phyloP scores from a whole-genome alignment of 2,113 vertebrate species.

The Silurus meridionalis region DNA sequence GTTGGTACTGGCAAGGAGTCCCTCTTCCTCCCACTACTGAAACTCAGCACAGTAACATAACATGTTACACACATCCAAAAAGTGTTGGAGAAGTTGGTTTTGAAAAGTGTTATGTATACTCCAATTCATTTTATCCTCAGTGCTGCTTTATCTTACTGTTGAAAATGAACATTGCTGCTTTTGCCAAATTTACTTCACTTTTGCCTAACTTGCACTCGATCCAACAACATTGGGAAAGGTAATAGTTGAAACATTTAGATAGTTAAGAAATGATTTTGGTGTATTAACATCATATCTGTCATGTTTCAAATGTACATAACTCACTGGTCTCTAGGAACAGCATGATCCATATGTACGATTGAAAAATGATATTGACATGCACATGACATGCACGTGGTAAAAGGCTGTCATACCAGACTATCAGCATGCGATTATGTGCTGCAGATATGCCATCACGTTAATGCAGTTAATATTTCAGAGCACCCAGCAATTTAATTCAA shows the following conservation, averaged over 20 bases:
- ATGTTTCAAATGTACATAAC: no score
- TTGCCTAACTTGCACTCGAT: no score
- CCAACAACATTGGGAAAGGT: no score
- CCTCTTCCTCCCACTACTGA: slow-evolving; percentile 35
- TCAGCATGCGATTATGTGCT: no score
- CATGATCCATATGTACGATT: not conserved
- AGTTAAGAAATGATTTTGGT: no score
- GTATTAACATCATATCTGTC: no score
- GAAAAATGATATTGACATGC: no score
- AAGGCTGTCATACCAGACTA: no score
- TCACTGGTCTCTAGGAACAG: no score
- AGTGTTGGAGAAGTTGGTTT: not conserved
- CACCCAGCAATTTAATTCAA: not conserved
- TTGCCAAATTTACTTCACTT: not conserved
- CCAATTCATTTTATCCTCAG: not conserved
- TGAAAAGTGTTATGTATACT: not conserved
- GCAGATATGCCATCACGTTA: not conserved
- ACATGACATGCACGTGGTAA: no score
- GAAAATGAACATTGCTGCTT: not conserved
- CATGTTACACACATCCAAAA: slow-evolving; percentile 16
- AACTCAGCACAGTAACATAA: slow-evolving; percentile 28
- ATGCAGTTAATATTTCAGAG: no score
- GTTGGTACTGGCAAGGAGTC: slow-evolving; percentile 32
- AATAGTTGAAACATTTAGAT: no score
- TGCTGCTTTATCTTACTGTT: not conserved